A percentile compares a stretch with the other conserved stretches of the same genome.
These are phyloP conservation scores for cat (Felis catus) DNA, from an alignment of 2,113 vertebrate species.

Conservation along the genomic window F.catus_Fca126_mat1.0 CM031419.1:187366501-187367000, in stretches of 20 bases:
- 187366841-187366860: not conserved
- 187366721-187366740: not conserved
- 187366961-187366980: not conserved
- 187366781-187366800: not conserved
- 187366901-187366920: not conserved
- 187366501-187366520: not conserved
- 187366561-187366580: not conserved
- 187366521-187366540: not conserved
- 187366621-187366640: not conserved
- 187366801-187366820: slow-evolving; percentile 10
- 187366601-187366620: not conserved
- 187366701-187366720: not conserved
- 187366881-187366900: not conserved
- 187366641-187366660: not conserved
- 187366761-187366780: not conserved
- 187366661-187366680: not conserved
- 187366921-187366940: not conserved
- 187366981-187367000: not conserved
- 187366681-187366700: not conserved
- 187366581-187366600: not conserved
- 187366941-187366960: not conserved
- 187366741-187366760: not conserved
- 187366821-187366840: not conserved
- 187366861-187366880: not conserved
- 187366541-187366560: not conserved